Evolutionary conservation across 2,888 invertebrate genomes (phyloP), one percentile per base, ranked within the genome.

Genomic region (Parascotia fuliginaria): DNA sequence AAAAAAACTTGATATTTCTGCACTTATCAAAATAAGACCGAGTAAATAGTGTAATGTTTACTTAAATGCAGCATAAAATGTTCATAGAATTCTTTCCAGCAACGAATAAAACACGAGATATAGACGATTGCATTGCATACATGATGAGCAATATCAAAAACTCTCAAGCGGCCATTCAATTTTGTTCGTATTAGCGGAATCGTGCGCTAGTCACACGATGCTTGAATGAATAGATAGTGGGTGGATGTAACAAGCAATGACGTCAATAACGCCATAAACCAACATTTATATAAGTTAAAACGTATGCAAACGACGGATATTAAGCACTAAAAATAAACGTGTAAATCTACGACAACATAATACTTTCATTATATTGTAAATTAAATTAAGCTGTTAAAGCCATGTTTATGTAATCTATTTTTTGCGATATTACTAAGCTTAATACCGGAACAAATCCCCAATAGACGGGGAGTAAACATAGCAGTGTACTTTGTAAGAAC

Each of bases 401-500:
- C 31, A 44, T 62, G 58, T 60, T 62, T 47, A 9, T 3, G 27
- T n/a, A 7, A 7, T 24, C 28, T 28, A 11, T 19, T 62, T 65
- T 58, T 65, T 58, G 53, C 48, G 14, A 55, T 51, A 66, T 65
- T 65, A 66, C 61, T 58, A 47, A 52, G 55, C 57, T 60, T 64
- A 65, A 69, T 66, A 65, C 61, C 56, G 56, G 54, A 64, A 70
- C 55, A 61, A 75, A 75, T 69, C 65, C 69, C 66, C 60, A 42
- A 55, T 60, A 63, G 70, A 55, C 53, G 55, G 44, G 13, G 34
- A 49, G 42, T 54, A 47, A 56, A 53, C 41, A 43, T 41, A 48
- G 52, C 36, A 48, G 44, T 47, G 46, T 46, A 27, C 31, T 37
- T 57, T 57, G 57, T 63, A 48, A 61, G 59, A 51, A 48, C 43